These are phyloP conservation scores for Pongo abelii DNA, from an alignment of 2,113 vertebrate species.

Conservation along the genomic window DNA sequence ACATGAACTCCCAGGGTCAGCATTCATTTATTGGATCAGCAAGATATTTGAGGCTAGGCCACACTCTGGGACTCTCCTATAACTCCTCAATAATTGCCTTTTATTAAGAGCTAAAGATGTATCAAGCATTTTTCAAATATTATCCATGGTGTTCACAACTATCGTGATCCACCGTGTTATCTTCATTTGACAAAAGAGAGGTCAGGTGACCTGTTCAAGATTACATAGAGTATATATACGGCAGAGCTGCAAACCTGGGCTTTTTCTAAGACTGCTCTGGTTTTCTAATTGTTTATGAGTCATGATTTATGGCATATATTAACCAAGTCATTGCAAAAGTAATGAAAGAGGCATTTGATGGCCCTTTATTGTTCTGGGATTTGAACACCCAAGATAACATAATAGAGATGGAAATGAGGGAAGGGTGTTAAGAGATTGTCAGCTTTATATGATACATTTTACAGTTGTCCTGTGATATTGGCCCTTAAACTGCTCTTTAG, in stretches of 20 bases:
- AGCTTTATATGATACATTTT: neutral
- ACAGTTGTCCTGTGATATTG: neutral
- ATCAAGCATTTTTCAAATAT: neutral
- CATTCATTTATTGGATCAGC: neutral
- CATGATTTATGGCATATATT: neutral
- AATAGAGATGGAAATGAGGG: neutral
- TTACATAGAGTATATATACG: neutral
- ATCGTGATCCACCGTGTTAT: neutral
- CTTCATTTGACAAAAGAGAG: neutral
- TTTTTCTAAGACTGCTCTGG: neutral
- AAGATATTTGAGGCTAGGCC: neutral
- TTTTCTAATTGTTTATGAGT: neutral
- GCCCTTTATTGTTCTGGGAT: neutral
- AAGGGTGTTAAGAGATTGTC: too few species aligned
- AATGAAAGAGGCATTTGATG: neutral
- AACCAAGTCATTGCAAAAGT: neutral
- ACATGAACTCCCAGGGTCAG: neutral
- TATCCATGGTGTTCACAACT: neutral
- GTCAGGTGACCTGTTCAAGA: neutral
- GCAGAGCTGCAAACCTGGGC: too few species aligned
- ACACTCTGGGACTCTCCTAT: neutral
- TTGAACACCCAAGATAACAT: neutral
- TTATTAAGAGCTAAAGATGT: neutral
- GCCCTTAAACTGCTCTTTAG: neutral
- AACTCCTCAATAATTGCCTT: neutral